Base-by-base conservation (phyloP, 1,140 invertebrate genomes). In the Aricia agestis region DNA sequence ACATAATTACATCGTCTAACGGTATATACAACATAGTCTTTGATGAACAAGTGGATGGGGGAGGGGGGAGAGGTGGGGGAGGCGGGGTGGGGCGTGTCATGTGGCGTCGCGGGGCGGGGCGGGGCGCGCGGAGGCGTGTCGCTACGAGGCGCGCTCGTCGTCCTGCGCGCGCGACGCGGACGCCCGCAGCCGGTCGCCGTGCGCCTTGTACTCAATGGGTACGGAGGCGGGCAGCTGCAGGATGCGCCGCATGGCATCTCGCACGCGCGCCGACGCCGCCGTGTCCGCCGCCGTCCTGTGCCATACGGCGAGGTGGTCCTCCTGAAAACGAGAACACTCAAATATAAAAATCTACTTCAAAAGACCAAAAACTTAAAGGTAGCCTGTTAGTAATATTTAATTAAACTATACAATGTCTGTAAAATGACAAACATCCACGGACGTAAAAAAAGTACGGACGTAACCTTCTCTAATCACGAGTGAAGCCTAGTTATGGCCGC, bases 301-400 rank as follows among this genome's bases (percentile, higher is more conserved):
- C 99, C 99, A 99, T 78, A 99, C 95, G 77, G 98, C 98, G 82
- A 99, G 96, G 85, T 99, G 97, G 89, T 99, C 99, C 92, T 99
- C 98, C 96, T 98, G 92, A 19, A 72, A 80, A 65, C 9, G 36
- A 1, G 36, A 7, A 7, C 0, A 2, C 9, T 36, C 36, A 7
- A 36, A 7, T 6, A 7, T 36, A 36, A 36, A 36, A 36, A 36
- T 36, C 2, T 6, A 36, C 9, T 36, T 7, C 36, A 2, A 36
- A 36, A 36, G 9, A 36, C 36, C 25, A 25, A 25, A 25, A 25
- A 25, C 25, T 25, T 25, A 25, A 1, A 25, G 25, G 25, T 25
- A 25, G 3, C 25, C 25, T n/a, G n/a, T n/a, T n/a, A n/a, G n/a
- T 25, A 25, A 25, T 25, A 25, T 25, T 25, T 25, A 25, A 3